A percentile compares a stretch with the other conserved stretches of the same genome.
Evolutionary conservation across 2,888 invertebrate species (phyloP).

Genomic region (Amblyjoppa proteus): DNA sequence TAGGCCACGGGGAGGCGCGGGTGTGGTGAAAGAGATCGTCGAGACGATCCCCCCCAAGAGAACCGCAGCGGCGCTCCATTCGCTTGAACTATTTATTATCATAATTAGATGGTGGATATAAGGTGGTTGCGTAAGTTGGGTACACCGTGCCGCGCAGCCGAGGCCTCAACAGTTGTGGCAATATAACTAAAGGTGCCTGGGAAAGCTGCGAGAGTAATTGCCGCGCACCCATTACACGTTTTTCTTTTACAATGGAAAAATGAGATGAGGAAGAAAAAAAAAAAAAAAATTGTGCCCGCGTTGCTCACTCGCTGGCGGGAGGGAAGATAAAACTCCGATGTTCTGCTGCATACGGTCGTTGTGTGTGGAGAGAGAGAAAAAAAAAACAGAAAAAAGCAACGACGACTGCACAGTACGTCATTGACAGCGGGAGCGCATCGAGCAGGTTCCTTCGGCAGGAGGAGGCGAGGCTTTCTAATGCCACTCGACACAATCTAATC

Average conservation of each 20-base stretch:
- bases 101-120: conserved; percentile 59
- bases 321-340: conserved; percentile 17
- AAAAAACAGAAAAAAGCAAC: neutral
- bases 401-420: conserved; percentile 13
- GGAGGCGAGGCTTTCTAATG: conserved; percentile 34
- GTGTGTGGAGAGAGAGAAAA: neutral
- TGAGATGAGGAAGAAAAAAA: conserved; percentile 26
- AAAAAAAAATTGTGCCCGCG: conserved; percentile 20
- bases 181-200: conserved; percentile 56
- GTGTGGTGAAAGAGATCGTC: conserved; percentile 48
- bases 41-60: conserved; percentile 13
- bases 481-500: conserved; percentile 14
- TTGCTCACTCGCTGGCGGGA: neutral
- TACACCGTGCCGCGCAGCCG: conserved; percentile 13
- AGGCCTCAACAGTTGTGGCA: conserved; percentile 42
- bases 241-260: conserved; percentile 43
- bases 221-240: conserved; percentile 34
- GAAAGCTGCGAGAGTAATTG: conserved; percentile 51
- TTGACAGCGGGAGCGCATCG: conserved; percentile 22
- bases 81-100: conserved; percentile 63
- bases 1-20: neutral
- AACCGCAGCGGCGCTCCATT: conserved; percentile 22
- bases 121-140: conserved; percentile 54
- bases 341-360: neutral
- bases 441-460: neutral